Base-by-base conservation (phyloP, 2,797 vertebrate genomes). In the Clarias pachynema region DNA sequence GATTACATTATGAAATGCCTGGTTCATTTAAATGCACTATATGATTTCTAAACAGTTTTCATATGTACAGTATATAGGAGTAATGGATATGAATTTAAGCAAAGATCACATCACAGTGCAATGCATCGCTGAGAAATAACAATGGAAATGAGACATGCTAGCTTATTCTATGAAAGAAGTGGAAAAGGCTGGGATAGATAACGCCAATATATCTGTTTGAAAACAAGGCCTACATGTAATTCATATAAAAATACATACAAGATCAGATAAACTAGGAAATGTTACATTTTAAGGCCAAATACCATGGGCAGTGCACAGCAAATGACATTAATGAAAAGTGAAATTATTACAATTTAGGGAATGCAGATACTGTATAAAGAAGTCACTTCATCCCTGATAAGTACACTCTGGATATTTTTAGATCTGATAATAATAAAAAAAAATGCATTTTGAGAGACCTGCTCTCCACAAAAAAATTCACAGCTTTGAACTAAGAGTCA, bases 361-460 rank as follows among this genome's bases (percentile, higher is more conserved):
- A 81, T 73, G 60, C 60, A 57, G 49, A 26, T 37, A 34, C 34
- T 34, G 34, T 34, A 68, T 68, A 56, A 74, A 57, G 29, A 66
- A 22, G 31, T 31, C 1, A 75, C 24, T 75, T 77, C n/a, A 49
- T 62, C 29, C 15, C 69, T 74, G 26, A 74, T 56, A 69, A 78
- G 53, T 59, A 77, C 59, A 81, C 78, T 57, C 0, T 31, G 15
- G 37, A 81, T 44, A 73, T 22, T 49, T 60, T 65, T 16, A 81
- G 31, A 15, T 85, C 16, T 56, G 3, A 57, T 18, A 85, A 72
- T 15, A 74, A 63, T 53, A 74, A 49, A 18, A 40, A 81, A 29
- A 44, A 49, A 29, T n/a, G 34, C 56, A 73, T 29, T 40, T 12
- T 77, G 88, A 92, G 92, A 95, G 93, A 88, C 95, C 95, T 63